These are phyloP conservation scores for Heliconius sara DNA, from an alignment of 2,888 invertebrate species.

Conservation along the genomic window DNA sequence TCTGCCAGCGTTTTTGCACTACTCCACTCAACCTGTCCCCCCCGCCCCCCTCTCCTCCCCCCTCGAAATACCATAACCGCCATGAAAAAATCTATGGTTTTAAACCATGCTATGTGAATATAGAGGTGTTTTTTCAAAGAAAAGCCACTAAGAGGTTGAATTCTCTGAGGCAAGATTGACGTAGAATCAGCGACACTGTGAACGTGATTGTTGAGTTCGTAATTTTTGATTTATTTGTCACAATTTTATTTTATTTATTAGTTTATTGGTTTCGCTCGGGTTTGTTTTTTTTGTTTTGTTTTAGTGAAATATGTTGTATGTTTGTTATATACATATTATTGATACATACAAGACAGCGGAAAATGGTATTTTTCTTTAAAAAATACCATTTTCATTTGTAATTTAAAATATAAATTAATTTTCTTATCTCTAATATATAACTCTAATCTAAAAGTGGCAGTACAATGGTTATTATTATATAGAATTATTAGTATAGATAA, in stretches of 20 bases:
- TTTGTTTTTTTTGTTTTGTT: neutral
- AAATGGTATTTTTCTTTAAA: too few relatives aligned
- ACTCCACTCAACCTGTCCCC: slow-evolving; percentile 69
- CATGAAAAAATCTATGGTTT: neutral
- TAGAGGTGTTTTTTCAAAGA: slow-evolving; percentile 10
- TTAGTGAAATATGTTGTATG: neutral
- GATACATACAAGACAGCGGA: too few relatives aligned
- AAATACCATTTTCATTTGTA: too few relatives aligned
- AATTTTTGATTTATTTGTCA: slow-evolving; percentile 51
- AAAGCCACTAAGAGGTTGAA: neutral
- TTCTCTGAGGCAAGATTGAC: slow-evolving; percentile 54
- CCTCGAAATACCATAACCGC: neutral
- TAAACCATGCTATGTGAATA: neutral
- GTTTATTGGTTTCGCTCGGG: neutral
- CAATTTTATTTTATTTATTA: slow-evolving; percentile 35
- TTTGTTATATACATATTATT: too few relatives aligned
- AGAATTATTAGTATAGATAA: too few relatives aligned
- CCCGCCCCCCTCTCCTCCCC: slow-evolving; percentile 19
- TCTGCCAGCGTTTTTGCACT: slow-evolving; percentile 76
- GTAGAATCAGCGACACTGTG: slow-evolving; percentile 52
- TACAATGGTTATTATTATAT: too few relatives aligned
- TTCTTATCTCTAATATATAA: too few relatives aligned
- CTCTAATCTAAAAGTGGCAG: too few relatives aligned
- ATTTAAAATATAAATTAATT: too few relatives aligned
- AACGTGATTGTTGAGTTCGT: slow-evolving; percentile 51